These are phyloP conservation scores for Tupiocoris notatus DNA, from an alignment of 2,888 invertebrate species.

Conservation along the genomic window DNA sequence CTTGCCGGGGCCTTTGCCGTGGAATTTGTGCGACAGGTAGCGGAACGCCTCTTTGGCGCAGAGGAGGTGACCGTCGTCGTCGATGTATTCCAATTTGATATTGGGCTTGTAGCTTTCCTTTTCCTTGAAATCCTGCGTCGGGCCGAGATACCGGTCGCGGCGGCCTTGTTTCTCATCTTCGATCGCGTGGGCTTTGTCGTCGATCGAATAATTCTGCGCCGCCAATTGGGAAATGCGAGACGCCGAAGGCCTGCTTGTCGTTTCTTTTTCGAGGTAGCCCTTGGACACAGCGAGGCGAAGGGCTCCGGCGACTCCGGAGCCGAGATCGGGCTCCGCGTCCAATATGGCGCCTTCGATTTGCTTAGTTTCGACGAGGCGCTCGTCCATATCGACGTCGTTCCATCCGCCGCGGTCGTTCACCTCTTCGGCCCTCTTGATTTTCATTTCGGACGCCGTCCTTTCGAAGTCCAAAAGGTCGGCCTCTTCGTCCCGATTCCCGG, in stretches of 20 bases:
- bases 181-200: conserved; percentile 69
- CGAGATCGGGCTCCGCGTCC: conserved; percentile 89
- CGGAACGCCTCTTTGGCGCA: conserved; percentile 93
- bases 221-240: conserved; percentile 72
- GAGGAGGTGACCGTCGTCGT: conserved; percentile 89
- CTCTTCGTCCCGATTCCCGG: conserved; percentile 84
- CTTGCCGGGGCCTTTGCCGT: conserved; percentile 98
- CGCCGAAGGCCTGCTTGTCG: conserved; percentile 69
- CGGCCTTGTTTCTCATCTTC: conserved; percentile 76
- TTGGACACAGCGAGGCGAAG: conserved; percentile 87
- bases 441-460: conserved; percentile 50
- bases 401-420: conserved; percentile 69
- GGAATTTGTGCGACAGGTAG: conserved; percentile 96
- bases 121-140: conserved; percentile 88
- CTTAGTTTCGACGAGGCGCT: conserved; percentile 57
- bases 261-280: conserved; percentile 85
- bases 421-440: conserved; percentile 57
- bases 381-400: conserved; percentile 74
- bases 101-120: conserved; percentile 87
- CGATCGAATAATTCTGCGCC: conserved; percentile 77
- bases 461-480: conserved; percentile 63
- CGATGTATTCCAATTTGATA: conserved; percentile 94
- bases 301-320: conserved; percentile 89
- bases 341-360: conserved; percentile 67
- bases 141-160: conserved; percentile 76